Conservation (phyloP, 2,888 invertebrate species). For the Parnassius apollo region DNA sequence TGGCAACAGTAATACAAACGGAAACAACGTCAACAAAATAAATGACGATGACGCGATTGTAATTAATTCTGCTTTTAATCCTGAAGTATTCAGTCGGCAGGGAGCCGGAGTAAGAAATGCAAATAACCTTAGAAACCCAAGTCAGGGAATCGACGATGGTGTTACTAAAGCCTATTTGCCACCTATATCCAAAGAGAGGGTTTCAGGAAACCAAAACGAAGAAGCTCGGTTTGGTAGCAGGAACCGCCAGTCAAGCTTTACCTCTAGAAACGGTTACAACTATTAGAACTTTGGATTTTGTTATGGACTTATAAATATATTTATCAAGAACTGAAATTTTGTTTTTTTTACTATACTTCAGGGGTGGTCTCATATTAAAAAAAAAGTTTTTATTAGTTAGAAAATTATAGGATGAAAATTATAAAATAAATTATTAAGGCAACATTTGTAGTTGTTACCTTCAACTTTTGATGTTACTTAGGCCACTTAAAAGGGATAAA, state of each 20-base stretch:
- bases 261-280: conserved; percentile 18
- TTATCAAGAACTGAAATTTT: conserved; percentile 8
- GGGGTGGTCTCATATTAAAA: too few species aligned
- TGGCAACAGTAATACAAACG: conserved; percentile 24
- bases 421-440: too few species aligned
- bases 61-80: conserved; percentile 48
- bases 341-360: background rate
- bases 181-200: background rate
- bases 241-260: conserved; percentile 13
- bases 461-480: too few species aligned
- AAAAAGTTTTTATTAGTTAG: too few species aligned
- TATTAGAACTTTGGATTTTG: conserved; percentile 7
- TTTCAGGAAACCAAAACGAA: background rate
- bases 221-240: conserved; percentile 6
- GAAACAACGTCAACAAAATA: conserved; percentile 35
- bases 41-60: conserved; percentile 51
- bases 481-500: too few species aligned
- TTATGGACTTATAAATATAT: conserved; percentile 9
- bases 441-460: too few species aligned
- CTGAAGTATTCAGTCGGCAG: conserved; percentile 21
- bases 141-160: background rate
- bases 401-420: too few species aligned
- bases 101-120: background rate
- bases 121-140: background rate
- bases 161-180: conserved; percentile 18